phyloP scores from a whole-genome alignment of 2,113 vertebrate species.

The Psephotus haematonotus region DNA sequence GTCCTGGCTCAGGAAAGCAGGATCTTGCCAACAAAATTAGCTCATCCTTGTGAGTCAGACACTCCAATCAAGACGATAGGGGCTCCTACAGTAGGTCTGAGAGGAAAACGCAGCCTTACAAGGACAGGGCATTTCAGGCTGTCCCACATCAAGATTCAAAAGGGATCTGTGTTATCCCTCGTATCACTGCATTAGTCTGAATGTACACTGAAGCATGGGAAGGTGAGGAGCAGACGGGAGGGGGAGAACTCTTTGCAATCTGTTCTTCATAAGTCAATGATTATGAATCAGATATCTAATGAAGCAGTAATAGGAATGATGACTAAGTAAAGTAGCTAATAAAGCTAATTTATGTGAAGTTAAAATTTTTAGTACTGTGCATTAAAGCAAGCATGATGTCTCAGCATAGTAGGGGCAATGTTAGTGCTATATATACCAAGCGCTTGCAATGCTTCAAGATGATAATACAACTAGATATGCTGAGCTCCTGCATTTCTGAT shows the following conservation, averaged over 20 bases:
- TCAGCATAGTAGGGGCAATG: slow-evolving; percentile 44
- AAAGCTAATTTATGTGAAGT: slow-evolving; percentile 61
- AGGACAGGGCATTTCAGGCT: background rate
- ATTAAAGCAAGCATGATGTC: slow-evolving; percentile 60
- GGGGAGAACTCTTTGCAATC: slow-evolving; percentile 29
- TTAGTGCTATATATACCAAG: slow-evolving; percentile 23
- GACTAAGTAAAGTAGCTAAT: slow-evolving; percentile 63
- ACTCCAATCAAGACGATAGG: slow-evolving; percentile 23
- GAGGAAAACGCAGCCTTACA: background rate
- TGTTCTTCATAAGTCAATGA: slow-evolving; percentile 46
- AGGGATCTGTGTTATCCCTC: background rate
- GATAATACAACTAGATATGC: slow-evolving; percentile 30
- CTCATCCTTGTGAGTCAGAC: slow-evolving; percentile 53
- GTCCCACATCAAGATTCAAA: background rate
- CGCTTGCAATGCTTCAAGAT: background rate
- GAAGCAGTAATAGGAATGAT: slow-evolving; percentile 66
- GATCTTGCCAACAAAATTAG: slow-evolving; percentile 50
- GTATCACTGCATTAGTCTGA: background rate
- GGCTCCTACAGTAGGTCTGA: background rate
- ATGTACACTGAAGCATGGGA: background rate
- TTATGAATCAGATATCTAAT: slow-evolving; percentile 60
- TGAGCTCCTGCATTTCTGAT: slow-evolving; percentile 32
- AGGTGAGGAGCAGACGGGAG: background rate
- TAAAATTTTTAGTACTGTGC: slow-evolving; percentile 57
- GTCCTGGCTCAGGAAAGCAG: slow-evolving; percentile 8